Evolutionary conservation across 2,113 vertebrate genomes (phyloP), one percentile per base, ranked within the genome.

Genomic region (Callionymus lyra): DNA sequence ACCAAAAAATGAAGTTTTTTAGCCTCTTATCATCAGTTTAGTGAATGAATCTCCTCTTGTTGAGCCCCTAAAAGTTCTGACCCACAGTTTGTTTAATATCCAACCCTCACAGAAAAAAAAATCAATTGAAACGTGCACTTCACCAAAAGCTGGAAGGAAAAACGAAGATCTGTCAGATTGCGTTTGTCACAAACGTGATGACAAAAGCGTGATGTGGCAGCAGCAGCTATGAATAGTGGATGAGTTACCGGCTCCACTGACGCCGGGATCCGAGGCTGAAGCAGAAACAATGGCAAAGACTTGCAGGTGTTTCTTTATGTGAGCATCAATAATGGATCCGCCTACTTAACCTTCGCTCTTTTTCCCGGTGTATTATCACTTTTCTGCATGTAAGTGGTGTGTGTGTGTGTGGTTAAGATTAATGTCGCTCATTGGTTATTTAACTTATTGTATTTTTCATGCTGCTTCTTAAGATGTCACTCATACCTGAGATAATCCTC

Each of bases 381-480:
- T 57, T 74, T 63, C 48, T 17, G 35, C 50, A 14, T 70, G 69
- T 70, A 35, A 47, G 41, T 51, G 47, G 58, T 53, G 33, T 3
- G 19, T 44, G 48, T 50, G 44, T 49, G 57, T 34, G 44, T n/a
- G n/a, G n/a, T 53, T 47, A 59, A 67, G 70, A 76, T 74, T 76
- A 69, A 59, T 70, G 72, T 72, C 49, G 54, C 63, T 72, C 70
- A 74, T 74, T 68, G 57, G 52, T 76, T 79, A 79, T 76, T 79
- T 68, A 76, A 50, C 46, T 60, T 58, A 45, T 50, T 79, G 41
- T 71, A 72, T 79, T 64, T 76, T 76, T 74, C 2, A 76, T 71
- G 61, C 35, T 40, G 44, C 41, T 51, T 53, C 19, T 64, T 41
- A 18, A 38, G 14, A n/a, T n/a, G n/a, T n/a, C n/a, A n/a, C n/a